Conservation (phyloP, 2,797 vertebrate genomes). For the Enteromius radiatus region DNA sequence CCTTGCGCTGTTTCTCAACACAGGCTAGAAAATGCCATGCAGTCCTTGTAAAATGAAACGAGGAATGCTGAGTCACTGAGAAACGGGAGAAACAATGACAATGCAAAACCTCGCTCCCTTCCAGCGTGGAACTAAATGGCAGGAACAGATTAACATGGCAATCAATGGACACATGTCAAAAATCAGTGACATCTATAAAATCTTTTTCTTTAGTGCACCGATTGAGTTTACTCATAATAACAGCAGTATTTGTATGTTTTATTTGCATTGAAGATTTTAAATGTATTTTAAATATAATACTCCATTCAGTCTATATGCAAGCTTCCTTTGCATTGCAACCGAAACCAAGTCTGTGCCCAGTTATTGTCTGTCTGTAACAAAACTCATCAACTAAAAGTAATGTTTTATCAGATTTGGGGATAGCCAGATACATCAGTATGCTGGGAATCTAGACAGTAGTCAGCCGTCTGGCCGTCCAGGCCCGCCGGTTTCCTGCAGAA, state of each 20-base stretch:
- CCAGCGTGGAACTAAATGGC: constrained; percentile 20
- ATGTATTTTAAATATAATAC: neutral
- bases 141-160: neutral
- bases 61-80: constrained; percentile 30
- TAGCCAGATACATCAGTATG: constrained; percentile 56
- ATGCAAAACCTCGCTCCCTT: constrained; percentile 12
- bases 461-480: constrained; percentile 50
- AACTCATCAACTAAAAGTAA: constrained; percentile 27
- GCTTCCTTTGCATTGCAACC: neutral
- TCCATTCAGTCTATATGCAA: neutral
- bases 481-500: constrained; percentile 61
- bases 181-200: neutral
- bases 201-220: neutral
- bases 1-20: constrained; percentile 23
- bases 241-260: neutral
- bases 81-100: constrained; percentile 35
- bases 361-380: constrained; percentile 43
- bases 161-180: constrained; percentile 5
- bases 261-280: neutral
- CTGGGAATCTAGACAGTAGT: constrained; percentile 62
- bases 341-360: neutral
- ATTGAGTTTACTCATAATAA: neutral
- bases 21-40: neutral
- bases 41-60: neutral
- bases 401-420: constrained; percentile 51